These are phyloP conservation scores for Pogonus chalceus DNA, from an alignment of 1,140 invertebrate species.

Conservation along the genomic window DNA sequence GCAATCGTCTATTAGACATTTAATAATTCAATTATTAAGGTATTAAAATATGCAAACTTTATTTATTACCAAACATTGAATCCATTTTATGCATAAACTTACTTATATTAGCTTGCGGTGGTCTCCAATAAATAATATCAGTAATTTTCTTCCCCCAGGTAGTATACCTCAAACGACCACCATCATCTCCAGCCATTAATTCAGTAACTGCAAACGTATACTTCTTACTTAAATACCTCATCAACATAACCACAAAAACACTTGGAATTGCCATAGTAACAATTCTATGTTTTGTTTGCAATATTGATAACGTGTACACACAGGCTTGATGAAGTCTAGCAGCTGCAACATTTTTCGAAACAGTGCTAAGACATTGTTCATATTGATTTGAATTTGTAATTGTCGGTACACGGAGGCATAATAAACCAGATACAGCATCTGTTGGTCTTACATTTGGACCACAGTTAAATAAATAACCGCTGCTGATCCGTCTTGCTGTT, in stretches of 20 bases:
- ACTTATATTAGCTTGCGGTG: slow-evolving; percentile 73
- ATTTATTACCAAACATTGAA: too few species aligned
- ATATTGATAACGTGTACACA: slow-evolving; percentile 55
- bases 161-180: slow-evolving; percentile 29
- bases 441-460: slow-evolving; percentile 23
- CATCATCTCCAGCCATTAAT: slow-evolving; percentile 42
- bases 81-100: too few species aligned
- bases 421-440: slow-evolving; percentile 32
- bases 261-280: slow-evolving; percentile 57
- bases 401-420: slow-evolving; percentile 37
- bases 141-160: slow-evolving; percentile 59
- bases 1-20: too few species aligned
- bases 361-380: slow-evolving; percentile 34
- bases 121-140: slow-evolving; percentile 62
- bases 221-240: slow-evolving; percentile 59
- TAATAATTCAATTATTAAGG: too few species aligned
- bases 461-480: slow-evolving; percentile 28
- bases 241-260: slow-evolving; percentile 50
- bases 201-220: slow-evolving; percentile 64
- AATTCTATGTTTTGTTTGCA: slow-evolving; percentile 54
- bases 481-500: slow-evolving; percentile 36
- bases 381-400: slow-evolving; percentile 28
- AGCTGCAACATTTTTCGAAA: slow-evolving; percentile 47
- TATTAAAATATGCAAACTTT: too few species aligned
- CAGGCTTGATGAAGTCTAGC: slow-evolving; percentile 52